Evolutionary conservation across 2,797 vertebrate genomes (phyloP).

Genomic region (Masticophis lateralis): DNA sequence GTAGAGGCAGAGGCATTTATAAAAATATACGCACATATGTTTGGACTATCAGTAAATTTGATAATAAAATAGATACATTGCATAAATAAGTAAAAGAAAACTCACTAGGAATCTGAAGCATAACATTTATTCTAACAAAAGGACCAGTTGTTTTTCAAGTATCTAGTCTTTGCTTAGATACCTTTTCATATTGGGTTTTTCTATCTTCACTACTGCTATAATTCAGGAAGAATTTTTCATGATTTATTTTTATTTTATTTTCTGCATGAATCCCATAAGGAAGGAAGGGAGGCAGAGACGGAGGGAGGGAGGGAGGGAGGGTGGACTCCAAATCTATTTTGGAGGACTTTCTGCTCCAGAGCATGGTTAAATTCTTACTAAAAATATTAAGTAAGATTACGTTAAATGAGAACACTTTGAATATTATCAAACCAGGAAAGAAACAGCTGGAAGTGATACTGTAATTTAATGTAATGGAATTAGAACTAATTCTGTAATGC

Average conservation of each 20-base stretch:
- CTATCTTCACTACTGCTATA: not conserved
- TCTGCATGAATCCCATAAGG: not conserved
- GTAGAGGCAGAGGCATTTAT: not conserved
- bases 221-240: not conserved
- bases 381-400: not conserved
- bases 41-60: not conserved
- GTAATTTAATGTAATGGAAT: not conserved
- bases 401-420: not conserved
- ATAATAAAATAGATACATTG: not conserved
- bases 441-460: not conserved
- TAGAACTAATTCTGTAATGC: not conserved
- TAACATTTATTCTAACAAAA: not conserved
- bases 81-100: not conserved
- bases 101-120: not conserved
- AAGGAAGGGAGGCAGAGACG: no score
- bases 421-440: not conserved
- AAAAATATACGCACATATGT: not conserved
- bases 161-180: not conserved
- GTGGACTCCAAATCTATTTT: not conserved
- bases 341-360: constrained; percentile 1
- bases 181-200: accelerated
- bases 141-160: not conserved
- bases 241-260: constrained; percentile 5
- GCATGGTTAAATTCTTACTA: not conserved
- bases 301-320: no score